Evolutionary conservation across 2,888 invertebrate genomes (phyloP), one percentile per base, ranked within the genome.

Genomic region (Mythimna lalbum): DNA sequence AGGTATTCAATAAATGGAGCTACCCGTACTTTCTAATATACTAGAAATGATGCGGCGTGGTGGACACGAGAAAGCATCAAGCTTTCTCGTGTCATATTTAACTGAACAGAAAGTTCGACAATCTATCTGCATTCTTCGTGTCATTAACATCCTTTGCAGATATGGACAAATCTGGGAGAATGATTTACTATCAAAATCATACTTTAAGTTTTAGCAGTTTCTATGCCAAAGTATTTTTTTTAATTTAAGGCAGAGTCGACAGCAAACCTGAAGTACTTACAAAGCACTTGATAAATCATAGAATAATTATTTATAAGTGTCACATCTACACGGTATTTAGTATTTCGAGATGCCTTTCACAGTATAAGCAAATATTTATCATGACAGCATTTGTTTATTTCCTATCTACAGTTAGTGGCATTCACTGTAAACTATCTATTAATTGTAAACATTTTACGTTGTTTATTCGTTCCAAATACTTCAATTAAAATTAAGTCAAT

Each of bases 241-340:
- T 50, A 14, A 36, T 23, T 43, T 9, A 19, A 55, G 49, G 17
- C 14, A 19, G 57, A 52, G 50, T 57, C 17, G 10, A n/a, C 19
- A 36, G 57, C n/a, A 52, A 62, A 50, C 23, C 43, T 31, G 5
- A 36, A 31, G 49, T 10, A 19, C 36, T 49, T 31, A 49, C 12
- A n/a, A 47, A 36, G 36, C 36, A 36, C 36, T 21, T 59, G 36
- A 62, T n/a, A 23, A 23, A 57, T 36, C 1, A 14, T 55, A 52
- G 1, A 33, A 36, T 12, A 36, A 27, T 21, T 27, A 39, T 47
- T 23, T 49, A 49, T 49, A 53, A 70, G n/a, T 80, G 79, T 84
- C 82, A 82, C 77, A 83, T 83, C 69, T 82, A 74, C 79, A 82
- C 70, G 66, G 68, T 85, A 76, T 84, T 80, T 56, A 53, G 59